A percentile compares a stretch with the other conserved stretches of the same genome.
Conservation (phyloP, 2,797 vertebrate genomes). For the Scyliorhinus canicula region DNA sequence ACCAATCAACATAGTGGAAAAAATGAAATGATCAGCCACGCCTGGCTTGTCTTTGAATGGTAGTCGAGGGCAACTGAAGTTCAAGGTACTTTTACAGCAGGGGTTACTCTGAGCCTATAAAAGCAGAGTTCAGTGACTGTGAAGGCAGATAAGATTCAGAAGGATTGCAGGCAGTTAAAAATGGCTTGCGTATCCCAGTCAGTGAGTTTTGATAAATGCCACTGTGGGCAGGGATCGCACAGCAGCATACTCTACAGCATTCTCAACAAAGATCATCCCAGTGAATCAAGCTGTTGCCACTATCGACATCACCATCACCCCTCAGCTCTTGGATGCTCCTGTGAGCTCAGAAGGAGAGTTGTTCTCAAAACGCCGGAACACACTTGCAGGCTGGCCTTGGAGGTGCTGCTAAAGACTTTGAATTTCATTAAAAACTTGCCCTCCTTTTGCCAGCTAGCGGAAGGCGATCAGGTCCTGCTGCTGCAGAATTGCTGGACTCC, state of each 20-base stretch:
- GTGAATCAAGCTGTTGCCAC: not conserved
- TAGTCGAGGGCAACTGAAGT: constrained; percentile 45
- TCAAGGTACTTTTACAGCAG: constrained; percentile 46
- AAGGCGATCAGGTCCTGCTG: constrained; percentile 48
- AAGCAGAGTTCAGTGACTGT: constrained; percentile 39
- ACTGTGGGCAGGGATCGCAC: constrained; percentile 25
- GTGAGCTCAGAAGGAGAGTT: constrained; percentile 41
- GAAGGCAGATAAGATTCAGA: constrained; percentile 23
- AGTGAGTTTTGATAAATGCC: constrained; percentile 39
- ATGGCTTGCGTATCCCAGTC: constrained; percentile 42
- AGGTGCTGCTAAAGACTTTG: constrained; percentile 50
- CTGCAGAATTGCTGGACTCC: constrained; percentile 46
- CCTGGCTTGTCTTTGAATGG: constrained; percentile 38
- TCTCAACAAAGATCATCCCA: constrained; percentile 40
- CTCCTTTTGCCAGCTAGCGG: constrained; percentile 48
- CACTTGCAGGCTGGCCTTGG: constrained; percentile 44
- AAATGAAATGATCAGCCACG: constrained; percentile 39
- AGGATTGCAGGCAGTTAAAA: constrained; percentile 38
- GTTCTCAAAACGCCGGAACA: constrained; percentile 46
- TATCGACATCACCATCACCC: not conserved
- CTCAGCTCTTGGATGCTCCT: constrained; percentile 41
- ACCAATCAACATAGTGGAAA: not conserved
- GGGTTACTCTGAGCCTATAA: constrained; percentile 44
- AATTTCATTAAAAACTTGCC: constrained; percentile 53
- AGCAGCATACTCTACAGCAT: constrained; percentile 46